Evolutionary conservation across 1,140 invertebrate species (phyloP).

Genomic region (Artemia franciscana): DNA sequence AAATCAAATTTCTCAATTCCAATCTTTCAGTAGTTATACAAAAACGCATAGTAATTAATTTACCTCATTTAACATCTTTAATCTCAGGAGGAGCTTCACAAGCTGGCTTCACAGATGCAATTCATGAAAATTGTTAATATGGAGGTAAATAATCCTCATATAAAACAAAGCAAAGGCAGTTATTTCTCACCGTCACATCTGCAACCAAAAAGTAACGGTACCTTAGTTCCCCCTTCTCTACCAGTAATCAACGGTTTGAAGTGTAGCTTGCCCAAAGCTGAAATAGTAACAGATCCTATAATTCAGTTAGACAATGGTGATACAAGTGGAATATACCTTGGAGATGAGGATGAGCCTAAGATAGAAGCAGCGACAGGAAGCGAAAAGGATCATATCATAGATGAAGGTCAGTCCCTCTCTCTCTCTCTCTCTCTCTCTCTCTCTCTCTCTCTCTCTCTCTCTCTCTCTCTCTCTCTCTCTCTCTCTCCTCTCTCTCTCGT

Average conservation of each 20-base stretch:
- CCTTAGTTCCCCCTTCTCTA: not conserved
- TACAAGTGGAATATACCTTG: not conserved
- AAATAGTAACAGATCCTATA: not conserved
- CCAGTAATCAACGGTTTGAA: not conserved
- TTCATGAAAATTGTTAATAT: constrained; percentile 80
- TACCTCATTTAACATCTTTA: constrained; percentile 2
- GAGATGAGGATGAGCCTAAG: not conserved
- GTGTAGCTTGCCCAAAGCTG: not conserved
- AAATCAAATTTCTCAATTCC: no score
- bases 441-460: no score
- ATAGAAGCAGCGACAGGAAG: not conserved
- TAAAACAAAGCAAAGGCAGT: constrained; percentile 52
- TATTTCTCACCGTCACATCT: constrained; percentile 36
- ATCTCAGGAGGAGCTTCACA: constrained; percentile 66
- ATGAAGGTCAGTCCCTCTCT: no score
- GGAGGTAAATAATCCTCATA: constrained; percentile 67
- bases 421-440: no score
- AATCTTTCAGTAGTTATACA: no score
- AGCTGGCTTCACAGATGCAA: constrained; percentile 67
- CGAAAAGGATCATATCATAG: no score
- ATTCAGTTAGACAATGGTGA: not conserved
- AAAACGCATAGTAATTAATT: no score
- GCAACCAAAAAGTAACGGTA: constrained; percentile 17
- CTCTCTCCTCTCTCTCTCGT: no score
- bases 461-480: no score